Percentiles rank a stretch among this genome's conserved stretches.
Evolutionary conservation across 2,113 vertebrate genomes (phyloP).

Genomic region (Triplophysa rosa): DNA sequence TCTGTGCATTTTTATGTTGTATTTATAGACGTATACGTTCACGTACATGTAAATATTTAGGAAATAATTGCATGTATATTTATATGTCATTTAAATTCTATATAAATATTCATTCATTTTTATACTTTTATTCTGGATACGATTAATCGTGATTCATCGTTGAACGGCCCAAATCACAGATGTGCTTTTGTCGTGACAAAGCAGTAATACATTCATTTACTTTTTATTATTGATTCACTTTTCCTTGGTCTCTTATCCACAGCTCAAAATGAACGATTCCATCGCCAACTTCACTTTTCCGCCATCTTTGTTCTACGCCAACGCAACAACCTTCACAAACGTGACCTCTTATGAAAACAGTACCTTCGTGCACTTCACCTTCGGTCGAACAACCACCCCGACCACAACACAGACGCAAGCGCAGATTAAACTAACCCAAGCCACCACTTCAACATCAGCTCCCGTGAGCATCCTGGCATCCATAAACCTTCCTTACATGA

Average conservation of each 20-base stretch:
- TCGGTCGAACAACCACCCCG: not conserved
- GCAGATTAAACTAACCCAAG: conserved; percentile 16
- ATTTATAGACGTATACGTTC: too few species aligned
- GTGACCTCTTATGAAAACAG: conserved; percentile 3
- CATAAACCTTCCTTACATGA: conserved; percentile 68
- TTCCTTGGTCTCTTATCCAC: not conserved
- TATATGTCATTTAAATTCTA: too few species aligned
- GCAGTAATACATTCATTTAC: too few species aligned
- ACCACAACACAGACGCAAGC: not conserved
- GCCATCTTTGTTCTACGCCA: not conserved
- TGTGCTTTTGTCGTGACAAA: too few species aligned
- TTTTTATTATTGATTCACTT: not conserved
- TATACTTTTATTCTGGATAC: too few species aligned
- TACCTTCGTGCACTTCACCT: conserved; percentile 4
- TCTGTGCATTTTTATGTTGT: too few species aligned
- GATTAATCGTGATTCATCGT: too few species aligned
- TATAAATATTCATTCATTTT: too few species aligned
- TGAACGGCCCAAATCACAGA: too few species aligned
- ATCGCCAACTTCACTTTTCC: conserved; percentile 8
- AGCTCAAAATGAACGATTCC: conserved; percentile 40
- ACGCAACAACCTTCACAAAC: conserved; percentile 20
- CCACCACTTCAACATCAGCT: not conserved
- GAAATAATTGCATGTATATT: too few species aligned
- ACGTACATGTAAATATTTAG: too few species aligned
- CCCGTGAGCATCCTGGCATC: conserved; percentile 28